These are phyloP conservation scores for Triplophysa dalaica DNA, from an alignment of 2,113 vertebrate species.

Conservation along the genomic window DNA sequence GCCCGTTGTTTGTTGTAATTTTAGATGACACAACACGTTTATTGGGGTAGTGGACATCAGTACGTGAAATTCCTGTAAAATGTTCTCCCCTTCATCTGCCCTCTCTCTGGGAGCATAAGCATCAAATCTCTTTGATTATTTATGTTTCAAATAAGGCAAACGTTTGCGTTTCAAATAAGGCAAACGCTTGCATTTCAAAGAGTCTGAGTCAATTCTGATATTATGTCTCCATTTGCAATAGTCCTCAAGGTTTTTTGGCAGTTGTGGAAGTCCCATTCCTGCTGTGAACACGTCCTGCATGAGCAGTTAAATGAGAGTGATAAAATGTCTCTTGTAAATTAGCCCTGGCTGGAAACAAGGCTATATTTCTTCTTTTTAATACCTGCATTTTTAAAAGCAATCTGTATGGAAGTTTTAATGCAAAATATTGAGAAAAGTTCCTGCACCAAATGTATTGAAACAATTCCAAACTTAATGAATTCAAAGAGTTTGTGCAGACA, in stretches of 20 bases:
- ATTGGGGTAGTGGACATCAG: neutral
- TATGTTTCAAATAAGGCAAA: neutral
- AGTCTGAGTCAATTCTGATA: neutral
- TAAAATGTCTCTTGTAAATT: slow-evolving; percentile 10
- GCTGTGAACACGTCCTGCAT: slow-evolving; percentile 12
- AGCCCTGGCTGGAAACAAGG: neutral
- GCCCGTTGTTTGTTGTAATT: neutral
- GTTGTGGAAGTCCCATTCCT: slow-evolving; percentile 2
- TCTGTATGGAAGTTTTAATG: neutral
- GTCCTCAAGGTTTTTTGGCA: neutral
- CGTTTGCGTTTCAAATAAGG: neutral
- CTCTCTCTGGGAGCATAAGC: neutral
- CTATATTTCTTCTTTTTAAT: slow-evolving; percentile 7
- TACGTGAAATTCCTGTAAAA: neutral
- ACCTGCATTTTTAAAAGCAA: slow-evolving; percentile 1
- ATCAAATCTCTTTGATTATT: neutral
- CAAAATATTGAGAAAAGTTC: too few relatives aligned
- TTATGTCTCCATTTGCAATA: neutral
- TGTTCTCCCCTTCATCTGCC: neutral
- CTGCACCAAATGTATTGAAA: neutral
- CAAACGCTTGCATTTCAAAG: neutral
- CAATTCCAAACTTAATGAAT: neutral
- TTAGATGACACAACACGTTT: neutral
- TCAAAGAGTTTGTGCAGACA: neutral
- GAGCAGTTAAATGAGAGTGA: slow-evolving; percentile 8